Evolutionary conservation across 2,888 invertebrate genomes (phyloP), one percentile per base, ranked within the genome.

Genomic region (Dascillus cervinus): DNA sequence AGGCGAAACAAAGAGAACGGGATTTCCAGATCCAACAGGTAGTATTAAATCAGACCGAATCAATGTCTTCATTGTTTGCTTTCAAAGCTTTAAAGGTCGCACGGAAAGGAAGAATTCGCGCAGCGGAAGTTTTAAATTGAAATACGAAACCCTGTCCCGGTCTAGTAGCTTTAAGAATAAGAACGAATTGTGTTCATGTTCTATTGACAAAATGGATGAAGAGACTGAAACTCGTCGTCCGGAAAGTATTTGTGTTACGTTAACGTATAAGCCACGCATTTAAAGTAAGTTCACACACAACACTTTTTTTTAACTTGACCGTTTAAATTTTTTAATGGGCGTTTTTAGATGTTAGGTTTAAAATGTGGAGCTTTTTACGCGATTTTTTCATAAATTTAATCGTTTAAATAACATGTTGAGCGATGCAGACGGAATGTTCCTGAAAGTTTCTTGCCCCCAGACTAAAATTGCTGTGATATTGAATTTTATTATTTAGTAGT

Each of bases 1-100:
- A 65, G 72, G 19, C 66, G 74, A 33, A 72, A 72, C 49, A 74
- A 72, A 54, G 73, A 73, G 48, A 73, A 73, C 38, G 72, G 71
- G 14, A n/a, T n/a, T n/a, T 65, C 64, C 5, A 54, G 64, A 37
- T 62, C 63, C 11, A 64, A 61, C 45, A 65, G 63, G 63, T 64
- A 41, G 4, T 17, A 6, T 6, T 17, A 8, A 8, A 17, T 17
- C 4, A 17, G 8, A 6, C 8, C 4, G 5, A 6, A 17, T 17
- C 17, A 17, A 17, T n/a, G n/a, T n/a, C n/a, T n/a, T n/a, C n/a
- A 8, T 13, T 21, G 13, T 19, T 21, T 13, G 32, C 34, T 34
- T 31, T 39, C 46, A n/a, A 33, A 64, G 63, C 52, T 64, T 63
- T 47, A 64, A 62, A 44, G 55, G 55, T 28, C 53, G 61, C 13